Conservation (phyloP, 2,888 invertebrate genomes). For the Cryptops parisi region DNA sequence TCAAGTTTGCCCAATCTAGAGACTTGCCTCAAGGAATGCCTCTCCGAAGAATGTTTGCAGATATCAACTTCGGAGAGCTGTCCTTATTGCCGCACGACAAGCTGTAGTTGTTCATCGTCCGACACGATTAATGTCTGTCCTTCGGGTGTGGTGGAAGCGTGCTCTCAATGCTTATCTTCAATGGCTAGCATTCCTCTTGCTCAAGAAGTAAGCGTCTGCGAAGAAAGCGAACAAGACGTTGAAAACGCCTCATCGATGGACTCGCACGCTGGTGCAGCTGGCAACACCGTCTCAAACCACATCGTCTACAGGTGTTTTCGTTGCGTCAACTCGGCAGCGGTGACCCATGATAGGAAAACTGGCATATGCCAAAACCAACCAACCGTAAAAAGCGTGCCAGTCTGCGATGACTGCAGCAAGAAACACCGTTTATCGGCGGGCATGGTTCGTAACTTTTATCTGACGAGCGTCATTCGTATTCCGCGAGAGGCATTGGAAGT, state of each 20-base stretch:
- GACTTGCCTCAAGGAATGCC: background rate
- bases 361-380: background rate
- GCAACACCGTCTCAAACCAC: background rate
- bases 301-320: background rate
- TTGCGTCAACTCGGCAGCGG: background rate
- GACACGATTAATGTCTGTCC: background rate
- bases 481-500: background rate
- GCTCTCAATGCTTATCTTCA: background rate
- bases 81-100: background rate
- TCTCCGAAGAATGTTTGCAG: background rate
- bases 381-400: background rate
- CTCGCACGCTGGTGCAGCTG: background rate
- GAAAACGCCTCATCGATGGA: background rate
- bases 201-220: background rate
- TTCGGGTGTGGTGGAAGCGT: background rate
- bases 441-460: background rate
- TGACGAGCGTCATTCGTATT: conserved; percentile 3
- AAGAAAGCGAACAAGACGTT: background rate
- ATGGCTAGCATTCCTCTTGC: background rate
- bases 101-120: background rate
- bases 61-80: no score
- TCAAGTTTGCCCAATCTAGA: background rate
- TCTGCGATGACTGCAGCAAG: background rate
- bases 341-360: background rate
- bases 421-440: background rate